Base-by-base conservation (phyloP, 2,113 vertebrate genomes). In the Poicephalus gulielmi region DNA sequence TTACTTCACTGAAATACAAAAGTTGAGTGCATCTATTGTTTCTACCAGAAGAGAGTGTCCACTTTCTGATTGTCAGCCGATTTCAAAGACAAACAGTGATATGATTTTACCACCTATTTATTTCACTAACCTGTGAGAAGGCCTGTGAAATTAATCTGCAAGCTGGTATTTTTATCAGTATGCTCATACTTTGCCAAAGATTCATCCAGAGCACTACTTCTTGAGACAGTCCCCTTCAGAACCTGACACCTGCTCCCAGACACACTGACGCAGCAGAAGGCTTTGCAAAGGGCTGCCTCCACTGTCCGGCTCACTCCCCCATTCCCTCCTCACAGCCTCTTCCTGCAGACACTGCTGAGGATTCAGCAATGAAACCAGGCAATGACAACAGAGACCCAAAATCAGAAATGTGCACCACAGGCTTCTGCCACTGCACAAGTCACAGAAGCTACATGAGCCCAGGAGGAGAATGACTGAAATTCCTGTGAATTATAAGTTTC, bases 261-360 rank as follows among this genome's bases (percentile, higher is more conserved):
- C 88, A 57, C 47, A 25, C 8, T 15, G 35, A 69, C 2, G 5
- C 5, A 23, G 63, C 1, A 37, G 69, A 9, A 33, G 63, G 70
- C 31, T 24, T 7, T 4, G 63, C 43, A 30, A 62, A 60, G n/a
- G 18, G 30, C 76, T 73, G 80, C 50, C 74, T 55, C 22, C 39
- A 4, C 37, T 0, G 0, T 50, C 47, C 6, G 0, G 14, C 81
- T 78, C 5, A 1, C 80, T 64, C 78, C 43, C 68, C 85, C 43
- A 5, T 37, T 68, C 44, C 76, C 85, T 62, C 5, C 75, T 35
- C 71, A 57, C 39, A 75, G 90, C 39, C 83, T 57, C 83, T n/a
- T 67, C 68, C 69, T 53, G 62, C 80, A 91, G 86, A 64, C 1
- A 0, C 60, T 0, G 0, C 52, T 35, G 73, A 85, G 74, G 49